Percentiles rank a stretch among this genome's conserved stretches.
Evolutionary conservation across 2,797 vertebrate genomes (phyloP).

Genomic region (Diplodus puntazzo): DNA sequence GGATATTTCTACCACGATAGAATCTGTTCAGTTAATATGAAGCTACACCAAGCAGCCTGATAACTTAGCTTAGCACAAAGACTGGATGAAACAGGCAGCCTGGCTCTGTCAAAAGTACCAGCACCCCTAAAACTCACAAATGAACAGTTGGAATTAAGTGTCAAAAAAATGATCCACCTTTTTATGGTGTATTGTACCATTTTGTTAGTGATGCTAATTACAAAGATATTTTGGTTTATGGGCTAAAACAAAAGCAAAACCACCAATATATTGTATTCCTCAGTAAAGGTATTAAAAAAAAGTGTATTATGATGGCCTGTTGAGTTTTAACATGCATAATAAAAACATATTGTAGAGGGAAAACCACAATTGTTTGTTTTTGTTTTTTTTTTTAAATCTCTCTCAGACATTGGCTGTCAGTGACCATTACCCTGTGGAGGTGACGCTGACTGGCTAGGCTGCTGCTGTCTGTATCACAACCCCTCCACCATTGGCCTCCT

Average conservation of each 20-base stretch:
- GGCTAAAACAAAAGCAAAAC: not conserved
- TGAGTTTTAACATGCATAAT: not conserved
- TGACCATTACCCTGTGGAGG: constrained; percentile 94
- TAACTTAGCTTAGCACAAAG: not conserved
- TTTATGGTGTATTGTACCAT: not conserved
- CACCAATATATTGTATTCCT: not conserved
- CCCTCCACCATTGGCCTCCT: not conserved
- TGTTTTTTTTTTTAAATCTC: not conserved
- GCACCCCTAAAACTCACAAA: not conserved
- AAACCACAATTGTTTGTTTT: not conserved
- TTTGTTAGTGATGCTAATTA: not conserved
- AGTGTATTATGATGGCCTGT: not conserved
- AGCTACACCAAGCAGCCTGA: not conserved
- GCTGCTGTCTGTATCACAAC: constrained; percentile 9
- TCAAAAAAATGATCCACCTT: not conserved
- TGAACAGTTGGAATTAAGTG: not conserved
- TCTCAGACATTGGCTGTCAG: constrained; percentile 90
- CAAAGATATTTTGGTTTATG: not conserved
- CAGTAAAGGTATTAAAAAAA: not conserved
- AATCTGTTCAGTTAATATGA: too few species aligned
- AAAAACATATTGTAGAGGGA: not conserved
- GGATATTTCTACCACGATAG: not conserved
- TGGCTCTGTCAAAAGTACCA: not conserved
- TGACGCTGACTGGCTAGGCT: constrained; percentile 67
- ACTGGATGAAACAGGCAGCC: not conserved